phyloP scores from a whole-genome alignment of 2,797 vertebrate species.

The Aplochiton taeniatus region DNA sequence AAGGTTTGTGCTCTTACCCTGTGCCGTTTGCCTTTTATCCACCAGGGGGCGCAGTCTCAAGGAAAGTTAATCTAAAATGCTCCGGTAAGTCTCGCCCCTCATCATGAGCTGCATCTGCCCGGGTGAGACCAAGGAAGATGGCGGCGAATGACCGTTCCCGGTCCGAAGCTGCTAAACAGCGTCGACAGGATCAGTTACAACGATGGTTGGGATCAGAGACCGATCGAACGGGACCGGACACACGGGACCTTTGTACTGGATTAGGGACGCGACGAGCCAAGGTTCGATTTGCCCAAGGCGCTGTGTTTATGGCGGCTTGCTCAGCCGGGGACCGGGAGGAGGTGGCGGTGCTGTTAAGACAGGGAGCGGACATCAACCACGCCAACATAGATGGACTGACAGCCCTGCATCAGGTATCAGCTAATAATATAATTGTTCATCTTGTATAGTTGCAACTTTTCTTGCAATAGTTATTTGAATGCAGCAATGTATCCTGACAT shows the following conservation, averaged over 20 bases:
- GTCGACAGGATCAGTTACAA: slow-evolving; percentile 82
- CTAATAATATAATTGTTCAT: neutral
- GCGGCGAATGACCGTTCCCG: slow-evolving; percentile 86
- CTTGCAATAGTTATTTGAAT: neutral
- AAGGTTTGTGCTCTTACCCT: neutral
- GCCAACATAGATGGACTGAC: slow-evolving; percentile 85
- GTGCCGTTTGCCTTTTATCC: slow-evolving; percentile 28
- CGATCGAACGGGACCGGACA: slow-evolving; percentile 68
- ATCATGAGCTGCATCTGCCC: slow-evolving; percentile 73
- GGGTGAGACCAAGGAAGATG: slow-evolving; percentile 76
- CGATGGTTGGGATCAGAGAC: slow-evolving; percentile 83
- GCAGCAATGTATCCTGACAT: neutral
- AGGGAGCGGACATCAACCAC: slow-evolving; percentile 85
- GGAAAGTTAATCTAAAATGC: slow-evolving; percentile 47
- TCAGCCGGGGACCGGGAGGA: slow-evolving; percentile 85
- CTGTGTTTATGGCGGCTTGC: slow-evolving; percentile 87
- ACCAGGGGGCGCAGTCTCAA: slow-evolving; percentile 66
- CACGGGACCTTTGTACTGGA: slow-evolving; percentile 45
- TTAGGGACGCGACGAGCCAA: slow-evolving; percentile 65
- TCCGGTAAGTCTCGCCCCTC: slow-evolving; percentile 54
- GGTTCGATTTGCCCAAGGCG: slow-evolving; percentile 84
- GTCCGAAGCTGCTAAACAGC: slow-evolving; percentile 85
- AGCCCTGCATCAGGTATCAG: slow-evolving; percentile 82
- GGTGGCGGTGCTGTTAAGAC: slow-evolving; percentile 78
- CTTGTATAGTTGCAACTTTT: neutral